Conservation (phyloP, 2,888 invertebrate genomes). For the Drosophila anomalata region DNA sequence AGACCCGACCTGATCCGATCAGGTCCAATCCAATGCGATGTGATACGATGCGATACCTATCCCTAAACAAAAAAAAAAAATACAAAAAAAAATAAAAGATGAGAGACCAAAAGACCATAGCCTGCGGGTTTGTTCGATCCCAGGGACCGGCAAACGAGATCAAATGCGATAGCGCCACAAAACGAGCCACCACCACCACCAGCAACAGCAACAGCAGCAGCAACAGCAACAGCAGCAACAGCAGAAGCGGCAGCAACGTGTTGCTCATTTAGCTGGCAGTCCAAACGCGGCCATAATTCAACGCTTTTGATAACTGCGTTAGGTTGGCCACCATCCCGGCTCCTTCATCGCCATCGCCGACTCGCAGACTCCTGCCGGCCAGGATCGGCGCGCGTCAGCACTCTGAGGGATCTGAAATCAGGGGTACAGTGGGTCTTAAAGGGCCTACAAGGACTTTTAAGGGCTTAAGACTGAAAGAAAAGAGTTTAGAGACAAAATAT, state of each 20-base stretch:
- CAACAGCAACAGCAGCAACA: conserved; percentile 28
- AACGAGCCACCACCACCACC: conserved; percentile 56
- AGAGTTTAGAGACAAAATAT: too few relatives aligned
- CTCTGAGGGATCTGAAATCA: conserved; percentile 47
- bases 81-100: neutral
- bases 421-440: conserved; percentile 30
- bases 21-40: conserved; percentile 21
- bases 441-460: neutral
- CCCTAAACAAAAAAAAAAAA: conserved; percentile 3
- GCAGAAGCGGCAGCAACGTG: conserved; percentile 49
- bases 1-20: neutral
- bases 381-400: conserved; percentile 75
- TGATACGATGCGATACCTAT: conserved; percentile 22
- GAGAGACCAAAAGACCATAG: conserved; percentile 15
- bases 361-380: conserved; percentile 29
- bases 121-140: conserved; percentile 70
- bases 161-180: conserved; percentile 82
- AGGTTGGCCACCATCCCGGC: conserved; percentile 46
- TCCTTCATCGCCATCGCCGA: neutral
- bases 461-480: neutral
- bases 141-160: conserved; percentile 77
- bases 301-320: conserved; percentile 79
- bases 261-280: conserved; percentile 75
- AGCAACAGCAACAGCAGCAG: conserved; percentile 20
- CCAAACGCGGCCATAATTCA: conserved; percentile 79